Percentiles rank a stretch among this genome's conserved stretches.
These are phyloP conservation scores for Tachuris rubrigastra DNA, from an alignment of 2,113 vertebrate species.

Conservation along the genomic window DNA sequence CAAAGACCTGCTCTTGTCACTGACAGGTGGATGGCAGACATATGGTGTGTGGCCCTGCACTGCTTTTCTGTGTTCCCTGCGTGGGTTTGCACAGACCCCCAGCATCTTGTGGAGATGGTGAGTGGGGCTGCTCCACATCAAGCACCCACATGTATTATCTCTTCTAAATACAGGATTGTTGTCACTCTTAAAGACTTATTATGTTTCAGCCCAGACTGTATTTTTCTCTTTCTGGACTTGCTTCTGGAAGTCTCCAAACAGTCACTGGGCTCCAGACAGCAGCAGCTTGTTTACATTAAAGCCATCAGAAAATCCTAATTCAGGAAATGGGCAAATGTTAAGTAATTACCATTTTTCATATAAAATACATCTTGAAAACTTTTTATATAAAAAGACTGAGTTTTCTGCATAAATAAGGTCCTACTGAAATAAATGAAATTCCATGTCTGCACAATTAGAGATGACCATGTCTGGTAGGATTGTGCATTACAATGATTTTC, in stretches of 20 bases:
- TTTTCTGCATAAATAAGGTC: not conserved
- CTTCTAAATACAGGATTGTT: not conserved
- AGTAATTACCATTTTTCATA: not conserved
- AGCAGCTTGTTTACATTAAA: not conserved
- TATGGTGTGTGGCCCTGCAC: not conserved
- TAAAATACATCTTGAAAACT: not conserved
- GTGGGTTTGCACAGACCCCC: not conserved
- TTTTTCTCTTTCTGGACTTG: not conserved
- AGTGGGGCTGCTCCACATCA: not conserved
- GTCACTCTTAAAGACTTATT: not conserved
- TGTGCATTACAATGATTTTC: not conserved
- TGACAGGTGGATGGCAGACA: not conserved
- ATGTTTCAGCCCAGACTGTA: not conserved
- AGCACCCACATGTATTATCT: not conserved
- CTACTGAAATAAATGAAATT: slow-evolving; percentile 12
- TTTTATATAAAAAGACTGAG: not conserved
- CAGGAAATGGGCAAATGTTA: not conserved
- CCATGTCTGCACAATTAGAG: not conserved
- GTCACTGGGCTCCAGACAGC: not conserved
- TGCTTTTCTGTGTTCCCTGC: not conserved
- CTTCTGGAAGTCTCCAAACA: not conserved
- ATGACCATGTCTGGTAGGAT: not conserved
- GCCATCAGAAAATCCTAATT: not conserved
- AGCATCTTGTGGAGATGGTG: fast-evolving
- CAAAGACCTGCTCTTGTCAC: not conserved